Percentiles rank a stretch among this genome's conserved stretches.
phyloP scores from a whole-genome alignment of 1,140 invertebrate genomes.

The Aphelenchoides avenae region DNA sequence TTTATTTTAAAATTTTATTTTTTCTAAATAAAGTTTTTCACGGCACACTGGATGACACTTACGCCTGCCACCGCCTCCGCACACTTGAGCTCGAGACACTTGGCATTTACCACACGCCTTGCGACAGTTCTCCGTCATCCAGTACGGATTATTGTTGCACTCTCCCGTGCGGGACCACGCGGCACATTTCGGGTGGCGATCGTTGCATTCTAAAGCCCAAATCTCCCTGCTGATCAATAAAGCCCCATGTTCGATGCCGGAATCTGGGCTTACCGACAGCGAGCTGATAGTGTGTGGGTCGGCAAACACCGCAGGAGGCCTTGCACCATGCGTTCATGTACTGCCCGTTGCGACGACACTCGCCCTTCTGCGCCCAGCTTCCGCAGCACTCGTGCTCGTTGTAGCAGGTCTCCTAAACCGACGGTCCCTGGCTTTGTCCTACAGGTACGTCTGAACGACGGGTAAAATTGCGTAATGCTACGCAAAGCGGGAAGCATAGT shows the following conservation, averaged over 20 bases:
- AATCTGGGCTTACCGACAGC: conserved; percentile 23
- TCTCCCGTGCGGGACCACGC: conserved; percentile 34
- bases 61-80: conserved; percentile 17
- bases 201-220: conserved; percentile 22
- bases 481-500: no score
- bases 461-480: conserved; percentile 1
- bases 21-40: background rate
- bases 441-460: no score
- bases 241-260: conserved; percentile 15
- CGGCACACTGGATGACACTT: background rate
- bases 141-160: conserved; percentile 33
- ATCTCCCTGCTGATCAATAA: conserved; percentile 1
- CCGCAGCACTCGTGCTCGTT: conserved; percentile 40
- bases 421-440: conserved; percentile 3
- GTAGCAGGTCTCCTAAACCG: conserved; percentile 18
- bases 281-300: background rate
- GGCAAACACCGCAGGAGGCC: conserved; percentile 15
- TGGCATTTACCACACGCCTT: conserved; percentile 23
- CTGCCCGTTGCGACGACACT: conserved; percentile 24
- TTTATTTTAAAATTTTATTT: no score
- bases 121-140: conserved; percentile 48
- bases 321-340: conserved; percentile 42
- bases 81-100: conserved; percentile 17
- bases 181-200: conserved; percentile 33
- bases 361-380: conserved; percentile 29